Percentiles rank a stretch among this genome's conserved stretches.
Evolutionary conservation across 1,140 invertebrate genomes (phyloP).

Genomic region (Listronotus bonariensis): DNA sequence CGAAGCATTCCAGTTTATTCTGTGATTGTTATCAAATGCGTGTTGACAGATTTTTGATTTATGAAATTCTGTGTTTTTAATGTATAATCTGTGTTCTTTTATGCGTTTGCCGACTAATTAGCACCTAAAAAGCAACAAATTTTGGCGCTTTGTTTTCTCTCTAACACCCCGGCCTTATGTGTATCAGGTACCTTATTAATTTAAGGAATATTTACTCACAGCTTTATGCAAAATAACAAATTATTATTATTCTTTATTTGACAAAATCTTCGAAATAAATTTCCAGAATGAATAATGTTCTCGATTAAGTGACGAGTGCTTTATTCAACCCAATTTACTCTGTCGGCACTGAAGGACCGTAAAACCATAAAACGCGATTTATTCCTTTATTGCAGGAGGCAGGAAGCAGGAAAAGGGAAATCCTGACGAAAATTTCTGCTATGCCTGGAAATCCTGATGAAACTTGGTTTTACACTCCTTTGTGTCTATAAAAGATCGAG

Average conservation of each 20-base stretch:
- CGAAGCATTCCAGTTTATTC: no score
- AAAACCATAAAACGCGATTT: slow-evolving; percentile 56
- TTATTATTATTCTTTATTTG: slow-evolving; percentile 32
- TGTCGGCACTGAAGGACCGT: slow-evolving; percentile 47
- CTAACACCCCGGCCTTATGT: no score
- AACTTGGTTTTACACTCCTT: slow-evolving; percentile 22
- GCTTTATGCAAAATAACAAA: slow-evolving; percentile 17
- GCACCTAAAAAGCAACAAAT: no score
- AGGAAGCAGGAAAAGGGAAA: slow-evolving; percentile 1
- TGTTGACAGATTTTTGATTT: no score
- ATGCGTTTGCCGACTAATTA: no score
- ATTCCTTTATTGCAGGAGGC: slow-evolving; percentile 53
- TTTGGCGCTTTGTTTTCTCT: no score
- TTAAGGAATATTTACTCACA: not conserved
- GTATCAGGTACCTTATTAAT: no score
- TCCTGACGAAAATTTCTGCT: slow-evolving; percentile 4
- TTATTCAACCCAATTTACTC: slow-evolving; percentile 49
- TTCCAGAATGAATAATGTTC: slow-evolving; percentile 41
- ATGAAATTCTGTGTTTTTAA: no score
- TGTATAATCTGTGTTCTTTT: no score
- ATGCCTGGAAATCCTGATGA: slow-evolving; percentile 24
- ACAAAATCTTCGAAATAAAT: slow-evolving; percentile 28
- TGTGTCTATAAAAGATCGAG: no score
- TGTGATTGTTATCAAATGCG: no score
- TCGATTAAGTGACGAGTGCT: slow-evolving; percentile 46